Evolutionary conservation across 2,113 vertebrate genomes (phyloP), one percentile per base, ranked within the genome.

Genomic region (Rafetus swinhoei): DNA sequence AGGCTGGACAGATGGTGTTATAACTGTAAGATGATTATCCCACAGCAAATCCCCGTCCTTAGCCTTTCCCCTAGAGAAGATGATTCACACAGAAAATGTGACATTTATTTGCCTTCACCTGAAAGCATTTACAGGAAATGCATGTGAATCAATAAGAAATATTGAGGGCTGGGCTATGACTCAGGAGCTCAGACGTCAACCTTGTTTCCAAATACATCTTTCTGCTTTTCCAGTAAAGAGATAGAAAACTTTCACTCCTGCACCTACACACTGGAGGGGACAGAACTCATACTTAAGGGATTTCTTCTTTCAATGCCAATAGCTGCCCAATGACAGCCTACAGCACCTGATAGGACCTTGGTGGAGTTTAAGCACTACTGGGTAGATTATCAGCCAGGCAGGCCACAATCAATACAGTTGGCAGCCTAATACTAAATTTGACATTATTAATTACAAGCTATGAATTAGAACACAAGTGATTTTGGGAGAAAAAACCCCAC

Each of bases 1-100:
- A 79, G 77, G 32, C 82, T 81, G 86, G 89, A 81, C 91, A 97
- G 95, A 97, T 87, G 95, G 96, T 59, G 84, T 0, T 83, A 79
- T 9, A 54, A 87, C 27, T 15, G 6, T 90, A 94, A 96, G 94
- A 88, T 65, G 91, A 96, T 97, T 97, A 97, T 92, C 85, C 72
- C 83, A 6, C 35, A 89, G 93, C 90, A 95, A 95, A 95, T 91
- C 94, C 82, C 89, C 57, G 77, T 53, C 85, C 80, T 97, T 94
- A 87, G 82, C 74, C 83, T 50, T 32, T 91, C 85, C 32, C 35
- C 79, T 22, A 4, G 9, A 54, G 77, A 91, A 77, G 52, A 3
- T 25, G 29, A 54, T 85, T 65, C 84, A 92, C 59, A 56, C 55
- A 74, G 79, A 84, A 93, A 88, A 74, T 3, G 2, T 54, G 84